Evolutionary conservation across 1,140 invertebrate genomes (phyloP), one percentile per base, ranked within the genome.

Genomic region (Planococcus citri): DNA sequence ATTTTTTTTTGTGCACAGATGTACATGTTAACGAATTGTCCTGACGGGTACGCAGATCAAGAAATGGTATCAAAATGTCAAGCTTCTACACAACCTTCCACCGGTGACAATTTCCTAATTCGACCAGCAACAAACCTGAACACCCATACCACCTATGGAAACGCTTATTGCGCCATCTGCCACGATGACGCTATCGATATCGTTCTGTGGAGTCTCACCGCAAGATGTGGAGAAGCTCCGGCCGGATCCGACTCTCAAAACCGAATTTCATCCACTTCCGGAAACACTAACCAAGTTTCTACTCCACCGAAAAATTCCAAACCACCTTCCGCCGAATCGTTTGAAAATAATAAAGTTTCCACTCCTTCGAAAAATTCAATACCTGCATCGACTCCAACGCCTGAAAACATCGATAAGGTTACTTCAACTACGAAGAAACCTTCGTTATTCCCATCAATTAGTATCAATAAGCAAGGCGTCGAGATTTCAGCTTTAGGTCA

Each of bases 141-240:
- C 10, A 75, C 79, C 0, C 78, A 81, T 1, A 71, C 80, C 29
- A 83, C 83, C 0, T 86, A 83, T 74, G 78, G 78, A 68, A 86
- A 85, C 73, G 75, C 78, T 24, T 81, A 79, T 75, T 86, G 84
- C 73, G 83, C 84, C 0, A 69, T 80, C 3, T 86, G 84, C 72
- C 80, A 85, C 75, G 75, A 76, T 1, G 80, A 80, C 68, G 22
- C 58, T n/a, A 22, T 24, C 4, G 51, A 64, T 10, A 29, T 33
- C 25, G 8, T 33, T 1, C 1, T 69, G 0, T 37, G 60, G 60
- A 25, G 9, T 20, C 1, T 25, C 10, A 17, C 3, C 9, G 60
- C 60, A 10, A 27, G 22, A 24, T 64, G 60, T 21, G 60, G 60
- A 24, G 60, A 64, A 20, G 6, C 41, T 51, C 41, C 41, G n/a